Evolutionary conservation across 2,797 vertebrate species (phyloP), one percentile per base, ranked within the genome.

Genomic region (Bryconaethiops microstoma): DNA sequence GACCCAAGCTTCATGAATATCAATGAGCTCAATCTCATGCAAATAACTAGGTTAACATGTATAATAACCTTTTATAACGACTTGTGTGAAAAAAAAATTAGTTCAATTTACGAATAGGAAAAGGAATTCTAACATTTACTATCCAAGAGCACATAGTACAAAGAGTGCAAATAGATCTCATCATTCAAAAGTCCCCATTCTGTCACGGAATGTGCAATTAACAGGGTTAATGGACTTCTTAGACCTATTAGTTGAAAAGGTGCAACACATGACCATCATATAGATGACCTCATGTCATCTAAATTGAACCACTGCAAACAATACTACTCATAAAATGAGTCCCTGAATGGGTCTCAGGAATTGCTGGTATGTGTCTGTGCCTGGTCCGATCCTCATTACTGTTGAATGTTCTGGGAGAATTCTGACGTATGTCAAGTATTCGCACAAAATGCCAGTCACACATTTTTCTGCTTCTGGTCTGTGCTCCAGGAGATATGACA

Each of bases 241-340:
- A 16, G 40, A 65, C 42, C 54, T 40, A 79, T 64, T 59, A 54
- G 63, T 45, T 63, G 7, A 69, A 64, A 64, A 7, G 45, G 48
- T 2, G 68, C 25, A 79, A 40, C 2, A n/a, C 21, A 64, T 72
- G 52, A 42, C 29, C 19, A 19, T 64, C 25, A 52, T 54, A 60
- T 54, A 62, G 29, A 63, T 25, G 50, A 72, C n/a, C 42, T 42
- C 29, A 10, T 48, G 40, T 50, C 77, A 73, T 42, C 7, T 21
- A 45, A 3, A 29, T 62, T 14, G 1, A 70, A 70, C 55, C 12
- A 17, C 50, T 40, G 17, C 8, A 39, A 39, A 40, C 17, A n/a
- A 13, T 14, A 25, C 13, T 35, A 17, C 29, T 63, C 64, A 25
- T 29, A 4, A 14, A 62, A 62, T 35, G 6, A 1, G 59, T 29